These are phyloP conservation scores for Apeltes quadracus DNA, from an alignment of 2,113 vertebrate species.

Conservation along the genomic window DNA sequence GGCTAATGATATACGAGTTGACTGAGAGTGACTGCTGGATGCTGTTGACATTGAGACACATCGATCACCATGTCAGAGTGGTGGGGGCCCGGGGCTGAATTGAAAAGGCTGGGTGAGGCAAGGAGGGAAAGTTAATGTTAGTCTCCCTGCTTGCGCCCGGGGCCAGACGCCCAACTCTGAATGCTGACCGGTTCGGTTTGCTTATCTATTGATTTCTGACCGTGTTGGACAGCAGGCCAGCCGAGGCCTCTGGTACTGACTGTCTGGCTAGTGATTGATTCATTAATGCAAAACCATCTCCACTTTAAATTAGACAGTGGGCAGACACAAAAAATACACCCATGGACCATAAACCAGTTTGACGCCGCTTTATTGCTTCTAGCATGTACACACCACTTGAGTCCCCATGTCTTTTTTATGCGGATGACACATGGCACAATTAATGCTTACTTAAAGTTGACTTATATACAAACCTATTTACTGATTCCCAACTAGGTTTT, in stretches of 20 bases:
- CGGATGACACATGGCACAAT: neutral
- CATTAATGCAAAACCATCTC: constrained; percentile 50
- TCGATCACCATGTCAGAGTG: constrained; percentile 60
- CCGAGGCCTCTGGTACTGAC: constrained; percentile 62
- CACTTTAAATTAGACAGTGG: constrained; percentile 34
- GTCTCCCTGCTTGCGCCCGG: constrained; percentile 46
- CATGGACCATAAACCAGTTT: neutral
- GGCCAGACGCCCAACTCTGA: constrained; percentile 60
- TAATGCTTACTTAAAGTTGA: neutral
- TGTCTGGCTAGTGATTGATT: constrained; percentile 70
- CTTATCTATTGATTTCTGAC: constrained; percentile 68
- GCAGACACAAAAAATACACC: neutral
- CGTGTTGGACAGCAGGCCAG: constrained; percentile 40
- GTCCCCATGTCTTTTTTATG: neutral
- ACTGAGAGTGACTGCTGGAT: constrained; percentile 13
- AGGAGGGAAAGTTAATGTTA: constrained; percentile 40
- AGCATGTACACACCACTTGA: neutral
- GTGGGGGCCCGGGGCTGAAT: constrained; percentile 43
- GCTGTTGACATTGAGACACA: constrained; percentile 74
- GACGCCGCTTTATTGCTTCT: constrained; percentile 11
- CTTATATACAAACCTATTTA: neutral
- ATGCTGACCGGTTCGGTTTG: constrained; percentile 69
- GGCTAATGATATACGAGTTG: neutral
- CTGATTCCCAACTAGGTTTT: neutral
- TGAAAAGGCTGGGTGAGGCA: constrained; percentile 28